Evolutionary conservation across 2,888 invertebrate genomes (phyloP), one percentile per base, ranked within the genome.

Genomic region (Pterostichus niger): DNA sequence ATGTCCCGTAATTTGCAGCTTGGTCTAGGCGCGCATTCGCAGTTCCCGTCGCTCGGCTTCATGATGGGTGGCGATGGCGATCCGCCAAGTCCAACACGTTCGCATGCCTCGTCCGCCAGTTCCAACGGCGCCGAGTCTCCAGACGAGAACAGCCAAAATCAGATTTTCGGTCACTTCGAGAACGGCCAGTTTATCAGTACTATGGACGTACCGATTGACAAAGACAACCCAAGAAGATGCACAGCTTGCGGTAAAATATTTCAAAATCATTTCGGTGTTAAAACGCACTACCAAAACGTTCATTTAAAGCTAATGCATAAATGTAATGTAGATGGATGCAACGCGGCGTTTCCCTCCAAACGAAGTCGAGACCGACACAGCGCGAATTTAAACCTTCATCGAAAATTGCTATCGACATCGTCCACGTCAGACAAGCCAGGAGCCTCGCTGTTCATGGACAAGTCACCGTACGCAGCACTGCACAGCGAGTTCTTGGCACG

Each of bases 221-320:
- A 95, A 88, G 97, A 98, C 86, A 97, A 98, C 89, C 98, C 98
- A 0, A 92, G 96, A 49, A 94, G 96, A 86, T 99, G 98, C 90
- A 94, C 96, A 2, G 96, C 96, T 44, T 99, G 99, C 89, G 97
- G 96, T 6, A 97, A 98, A 90, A 93, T 96, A 87, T 98, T 98
- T 90, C 97, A 96, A 89, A 98, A 97, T 88, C 95, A 97, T 87
- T 98, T 97, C 88, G 96, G 96, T 75, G 94, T 98, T 31, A 98
- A 98, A 90, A 96, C 96, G 0, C 99, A 99, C 89, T 98, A 97
- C 89, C 98, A 98, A 91, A 98, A 97, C 89, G 96, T 97, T 9
- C 98, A 99, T 90, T 93, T 98, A 78, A 98, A 98, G 90, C 91
- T 98, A 84, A 97, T 98, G 95, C 98, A 98, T 90, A 96, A 96